These are phyloP conservation scores for Allobates femoralis DNA, from an alignment of 2,797 vertebrate species.

Conservation along the genomic window DNA sequence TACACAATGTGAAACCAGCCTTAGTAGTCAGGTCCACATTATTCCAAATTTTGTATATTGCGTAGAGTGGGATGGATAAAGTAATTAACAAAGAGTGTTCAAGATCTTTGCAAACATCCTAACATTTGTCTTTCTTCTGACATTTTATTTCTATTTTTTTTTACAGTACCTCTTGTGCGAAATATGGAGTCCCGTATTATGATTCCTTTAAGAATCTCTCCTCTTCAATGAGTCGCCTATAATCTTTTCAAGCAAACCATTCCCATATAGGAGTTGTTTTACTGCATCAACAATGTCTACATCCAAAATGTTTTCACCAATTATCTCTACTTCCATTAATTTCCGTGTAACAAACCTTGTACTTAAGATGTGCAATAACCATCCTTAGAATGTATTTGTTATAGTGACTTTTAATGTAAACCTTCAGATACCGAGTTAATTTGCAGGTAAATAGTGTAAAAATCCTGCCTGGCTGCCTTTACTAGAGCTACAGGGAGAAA, in stretches of 20 bases:
- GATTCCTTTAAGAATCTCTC: slow-evolving; percentile 91
- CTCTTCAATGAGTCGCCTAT: slow-evolving; percentile 81
- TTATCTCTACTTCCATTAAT: not conserved
- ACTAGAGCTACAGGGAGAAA: no score
- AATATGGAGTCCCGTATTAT: slow-evolving; percentile 95
- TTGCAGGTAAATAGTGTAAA: no score
- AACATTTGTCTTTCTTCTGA: not conserved
- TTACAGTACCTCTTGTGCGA: slow-evolving; percentile 88
- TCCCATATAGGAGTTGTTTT: not conserved
- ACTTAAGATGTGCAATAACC: not conserved
- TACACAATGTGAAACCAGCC: no score
- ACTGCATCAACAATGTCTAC: no score
- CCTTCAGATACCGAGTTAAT: no score
- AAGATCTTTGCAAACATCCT: not conserved
- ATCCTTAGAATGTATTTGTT: not conserved
- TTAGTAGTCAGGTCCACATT: no score
- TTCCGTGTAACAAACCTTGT: not conserved
- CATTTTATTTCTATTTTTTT: slow-evolving; percentile 47
- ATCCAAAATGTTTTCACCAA: no score
- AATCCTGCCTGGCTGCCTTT: no score
- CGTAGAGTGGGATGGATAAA: no score
- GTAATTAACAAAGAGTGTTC: not conserved
- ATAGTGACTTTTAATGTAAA: not conserved
- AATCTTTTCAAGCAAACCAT: not conserved
- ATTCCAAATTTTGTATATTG: no score